A percentile compares a stretch with the other conserved stretches of the same genome.
phyloP scores from a whole-genome alignment of 2,888 invertebrate genomes.

The Hartigia nigra region DNA sequence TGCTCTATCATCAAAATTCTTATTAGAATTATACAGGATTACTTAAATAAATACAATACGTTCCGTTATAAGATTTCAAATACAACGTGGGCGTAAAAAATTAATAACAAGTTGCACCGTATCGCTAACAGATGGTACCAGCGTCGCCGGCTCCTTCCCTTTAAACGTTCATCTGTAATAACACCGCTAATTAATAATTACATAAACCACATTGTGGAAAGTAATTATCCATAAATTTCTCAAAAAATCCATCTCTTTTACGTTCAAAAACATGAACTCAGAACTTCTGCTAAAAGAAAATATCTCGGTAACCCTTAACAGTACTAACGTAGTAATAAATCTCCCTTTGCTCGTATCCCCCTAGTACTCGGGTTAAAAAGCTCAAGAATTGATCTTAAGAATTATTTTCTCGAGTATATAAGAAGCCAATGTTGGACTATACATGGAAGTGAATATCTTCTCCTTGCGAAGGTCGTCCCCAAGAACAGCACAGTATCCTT shows the following conservation, averaged over 20 bases:
- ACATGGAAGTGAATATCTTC: neutral
- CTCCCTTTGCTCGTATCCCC: neutral
- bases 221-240: neutral
- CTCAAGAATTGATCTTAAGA: neutral
- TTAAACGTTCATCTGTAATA: neutral
- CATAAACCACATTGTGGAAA: neutral
- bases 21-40: neutral
- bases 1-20: neutral
- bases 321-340: neutral
- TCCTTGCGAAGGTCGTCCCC: neutral
- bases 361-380: neutral
- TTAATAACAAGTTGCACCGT: neutral
- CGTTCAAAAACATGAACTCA: neutral
- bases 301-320: neutral
- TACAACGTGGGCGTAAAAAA: neutral
- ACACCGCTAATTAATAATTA: neutral
- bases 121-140: neutral
- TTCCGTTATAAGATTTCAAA: neutral
- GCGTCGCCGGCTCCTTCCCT: neutral
- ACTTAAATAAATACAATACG: neutral
- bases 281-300: neutral
- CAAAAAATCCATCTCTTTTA: neutral
- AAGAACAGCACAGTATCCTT: neutral
- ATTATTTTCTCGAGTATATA: neutral
- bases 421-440: neutral